phyloP scores from a whole-genome alignment of 2,113 vertebrate genomes.

The Catharus bicknelli region DNA sequence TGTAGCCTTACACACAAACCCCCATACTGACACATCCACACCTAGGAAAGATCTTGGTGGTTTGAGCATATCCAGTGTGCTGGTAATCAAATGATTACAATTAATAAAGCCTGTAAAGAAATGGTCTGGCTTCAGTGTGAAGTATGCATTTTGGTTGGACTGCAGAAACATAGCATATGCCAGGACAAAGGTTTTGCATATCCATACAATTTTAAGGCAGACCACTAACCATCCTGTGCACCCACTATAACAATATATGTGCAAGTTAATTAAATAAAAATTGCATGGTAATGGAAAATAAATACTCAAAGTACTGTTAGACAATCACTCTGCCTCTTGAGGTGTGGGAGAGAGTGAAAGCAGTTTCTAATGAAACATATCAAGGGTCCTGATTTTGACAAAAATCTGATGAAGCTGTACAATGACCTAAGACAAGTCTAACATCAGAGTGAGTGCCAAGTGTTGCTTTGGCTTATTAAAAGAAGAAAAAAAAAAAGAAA shows the following conservation, averaged over 20 bases:
- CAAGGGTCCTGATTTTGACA: conserved; percentile 2
- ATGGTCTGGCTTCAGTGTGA: background rate
- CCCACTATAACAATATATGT: background rate
- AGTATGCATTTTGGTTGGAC: accelerated
- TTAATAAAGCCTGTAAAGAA: background rate
- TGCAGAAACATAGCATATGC: background rate
- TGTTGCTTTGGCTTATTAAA: background rate
- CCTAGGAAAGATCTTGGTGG: background rate
- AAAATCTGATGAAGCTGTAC: conserved; percentile 8
- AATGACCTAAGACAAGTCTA: background rate
- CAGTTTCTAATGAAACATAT: background rate
- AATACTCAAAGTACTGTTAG: background rate
- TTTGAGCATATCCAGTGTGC: background rate
- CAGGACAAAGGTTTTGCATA: background rate
- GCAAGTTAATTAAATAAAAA: conserved; percentile 6
- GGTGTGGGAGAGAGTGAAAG: background rate
- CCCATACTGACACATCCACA: background rate
- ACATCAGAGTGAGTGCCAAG: background rate
- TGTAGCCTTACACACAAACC: background rate
- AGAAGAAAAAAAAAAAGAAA: background rate
- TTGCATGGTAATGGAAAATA: background rate
- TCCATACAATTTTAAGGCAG: background rate
- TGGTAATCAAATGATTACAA: background rate
- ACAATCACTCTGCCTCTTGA: background rate
- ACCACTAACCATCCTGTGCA: background rate